Percentiles rank a stretch among this genome's conserved stretches.
Conservation (phyloP, 2,888 invertebrate species). For the Cylloceria caligata region DNA sequence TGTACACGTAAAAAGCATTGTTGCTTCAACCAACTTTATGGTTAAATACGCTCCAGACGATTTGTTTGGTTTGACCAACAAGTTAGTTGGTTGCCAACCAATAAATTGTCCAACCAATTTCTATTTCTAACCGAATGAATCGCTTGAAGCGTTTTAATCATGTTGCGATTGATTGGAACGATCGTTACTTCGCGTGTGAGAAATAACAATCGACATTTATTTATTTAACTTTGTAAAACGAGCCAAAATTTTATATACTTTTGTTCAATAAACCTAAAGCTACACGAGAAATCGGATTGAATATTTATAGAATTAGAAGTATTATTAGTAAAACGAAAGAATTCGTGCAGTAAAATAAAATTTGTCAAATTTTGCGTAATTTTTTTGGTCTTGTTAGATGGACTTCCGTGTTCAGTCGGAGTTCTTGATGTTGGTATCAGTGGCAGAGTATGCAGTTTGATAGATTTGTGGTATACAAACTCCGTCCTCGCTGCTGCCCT, state of each 20-base stretch:
- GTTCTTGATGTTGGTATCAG: not conserved
- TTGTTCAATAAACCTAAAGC: not conserved
- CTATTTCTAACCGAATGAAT: no score
- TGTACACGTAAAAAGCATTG: no score
- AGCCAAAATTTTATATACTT: not conserved
- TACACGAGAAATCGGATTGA: not conserved
- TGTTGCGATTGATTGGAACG: no score
- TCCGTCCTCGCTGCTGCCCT: not conserved
- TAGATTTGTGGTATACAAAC: not conserved
- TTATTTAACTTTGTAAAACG: not conserved
- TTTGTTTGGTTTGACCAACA: no score
- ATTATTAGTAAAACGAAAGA: not conserved
- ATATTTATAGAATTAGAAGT: not conserved
- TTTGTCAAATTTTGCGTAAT: not conserved
- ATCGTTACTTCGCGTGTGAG: no score
- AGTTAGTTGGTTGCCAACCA: no score
- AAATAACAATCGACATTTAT: not conserved
- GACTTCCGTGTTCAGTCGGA: not conserved
- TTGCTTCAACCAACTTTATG: no score
- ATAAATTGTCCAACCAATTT: no score
- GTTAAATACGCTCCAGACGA: no score
- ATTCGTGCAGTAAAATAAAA: not conserved
- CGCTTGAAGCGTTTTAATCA: no score
- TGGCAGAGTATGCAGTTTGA: conserved; percentile 5
- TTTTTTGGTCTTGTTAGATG: not conserved